Percentiles rank a stretch among this genome's conserved stretches.
phyloP scores from a whole-genome alignment of 2,113 vertebrate species.

The Callipepla californica region DNA sequence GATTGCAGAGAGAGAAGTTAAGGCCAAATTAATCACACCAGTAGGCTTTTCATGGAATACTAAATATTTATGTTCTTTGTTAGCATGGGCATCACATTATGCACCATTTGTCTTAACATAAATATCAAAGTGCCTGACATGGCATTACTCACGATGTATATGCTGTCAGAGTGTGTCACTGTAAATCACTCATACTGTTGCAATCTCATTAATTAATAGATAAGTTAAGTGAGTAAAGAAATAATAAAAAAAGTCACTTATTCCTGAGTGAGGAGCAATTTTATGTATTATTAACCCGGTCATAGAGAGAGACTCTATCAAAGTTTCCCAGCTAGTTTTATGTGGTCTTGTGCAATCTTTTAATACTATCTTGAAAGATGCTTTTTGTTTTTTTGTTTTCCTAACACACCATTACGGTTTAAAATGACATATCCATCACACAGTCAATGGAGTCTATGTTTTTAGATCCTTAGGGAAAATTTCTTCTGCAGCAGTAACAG shows the following conservation, averaged over 20 bases:
- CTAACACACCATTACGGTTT: not conserved
- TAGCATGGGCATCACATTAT: slow-evolving; percentile 67
- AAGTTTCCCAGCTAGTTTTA: not conserved
- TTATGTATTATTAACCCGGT: not conserved
- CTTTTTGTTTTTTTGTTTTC: accelerated
- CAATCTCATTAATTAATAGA: slow-evolving; percentile 65
- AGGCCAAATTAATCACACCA: slow-evolving; percentile 64
- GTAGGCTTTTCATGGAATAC: slow-evolving; percentile 42
- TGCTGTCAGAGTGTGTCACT: slow-evolving; percentile 55
- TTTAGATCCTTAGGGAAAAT: not conserved
- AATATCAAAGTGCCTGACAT: slow-evolving; percentile 62
- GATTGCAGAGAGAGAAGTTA: slow-evolving; percentile 56
- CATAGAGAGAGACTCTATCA: not conserved
- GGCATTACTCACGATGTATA: slow-evolving; percentile 67
- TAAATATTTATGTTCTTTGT: slow-evolving; percentile 74
- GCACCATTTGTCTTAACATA: slow-evolving; percentile 71
- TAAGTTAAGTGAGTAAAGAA: not conserved
- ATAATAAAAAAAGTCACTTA: not conserved
- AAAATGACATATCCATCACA: not conserved
- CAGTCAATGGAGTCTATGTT: not conserved
- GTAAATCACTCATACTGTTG: slow-evolving; percentile 38
- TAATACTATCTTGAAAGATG: not conserved
- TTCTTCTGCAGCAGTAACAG: not conserved
- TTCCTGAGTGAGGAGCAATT: not conserved
- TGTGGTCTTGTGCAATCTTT: not conserved